Evolutionary conservation across 2,888 invertebrate genomes (phyloP), one percentile per base, ranked within the genome.

Genomic region (Perdita meconis): DNA sequence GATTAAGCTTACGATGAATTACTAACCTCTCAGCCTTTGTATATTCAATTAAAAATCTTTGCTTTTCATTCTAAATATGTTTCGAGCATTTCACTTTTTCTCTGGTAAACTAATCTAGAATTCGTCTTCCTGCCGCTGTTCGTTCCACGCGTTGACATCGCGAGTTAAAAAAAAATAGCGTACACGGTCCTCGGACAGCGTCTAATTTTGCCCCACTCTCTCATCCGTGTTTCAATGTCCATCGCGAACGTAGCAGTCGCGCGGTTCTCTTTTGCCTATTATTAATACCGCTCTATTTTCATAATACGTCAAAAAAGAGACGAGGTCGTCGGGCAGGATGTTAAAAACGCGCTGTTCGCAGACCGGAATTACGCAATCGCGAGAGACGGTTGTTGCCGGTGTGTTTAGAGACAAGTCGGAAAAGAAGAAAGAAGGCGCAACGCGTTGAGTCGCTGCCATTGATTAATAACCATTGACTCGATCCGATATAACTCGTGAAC

Each of bases 271-370:
- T 6, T 19, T 19, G 19, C n/a, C 30, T 42, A 81, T 76, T 79
- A 79, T 66, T 82, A 80, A 83, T 75, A 67, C 57, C 59, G 36
- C 56, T 72, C 83, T 83, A 81, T 83, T 83, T 81, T 83, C 70
- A 83, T 64, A 73, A 78, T 70, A 42, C 66, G 78, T 78, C 60
- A 83, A 81, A 83, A 79, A 78, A 40, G 16, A 22, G 16, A 26
- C 75, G 56, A 56, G 61, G 66, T 30, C 60, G 56, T 24, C n/a
- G 44, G 2, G 6, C 59, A 65, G 26, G 22, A 40, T 10, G 47
- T 26, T 16, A 38, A 66, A 61, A 34, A 40, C 16, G 13, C 13
- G 44, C 44, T 36, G 40, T 16, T 19, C 40, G 5, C 10, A 4
- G 30, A 8, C 8, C 5, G 13, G 12, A 36, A 61, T 76, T 76